A percentile compares a stretch with the other conserved stretches of the same genome.
phyloP scores from a whole-genome alignment of 2,888 invertebrate genomes.

The Eupithecia centaureata region DNA sequence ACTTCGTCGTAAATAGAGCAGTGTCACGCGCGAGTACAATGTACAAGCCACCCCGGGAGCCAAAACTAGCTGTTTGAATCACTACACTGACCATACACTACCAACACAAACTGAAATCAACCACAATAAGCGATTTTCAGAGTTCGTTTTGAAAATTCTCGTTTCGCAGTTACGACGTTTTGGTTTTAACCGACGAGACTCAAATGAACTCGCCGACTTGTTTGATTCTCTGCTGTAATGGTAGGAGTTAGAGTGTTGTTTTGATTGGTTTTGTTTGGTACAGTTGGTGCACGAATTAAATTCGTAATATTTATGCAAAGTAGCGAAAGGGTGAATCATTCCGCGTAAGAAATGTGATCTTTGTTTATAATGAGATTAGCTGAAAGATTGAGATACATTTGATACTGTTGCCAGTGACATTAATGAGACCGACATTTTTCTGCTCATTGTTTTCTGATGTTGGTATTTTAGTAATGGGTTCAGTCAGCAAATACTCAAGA shows the following conservation, averaged over 20 bases:
- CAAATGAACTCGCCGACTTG: slow-evolving; percentile 18
- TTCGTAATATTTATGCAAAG: slow-evolving; percentile 46
- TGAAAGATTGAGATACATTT: slow-evolving; percentile 36
- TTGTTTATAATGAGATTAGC: slow-evolving; percentile 43
- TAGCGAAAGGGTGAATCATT: slow-evolving; percentile 65
- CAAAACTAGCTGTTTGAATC: slow-evolving; percentile 76
- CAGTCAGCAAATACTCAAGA: not conserved
- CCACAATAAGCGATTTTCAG: slow-evolving; percentile 35
- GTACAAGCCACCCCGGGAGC: slow-evolving; percentile 82
- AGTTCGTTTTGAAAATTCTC: slow-evolving; percentile 27
- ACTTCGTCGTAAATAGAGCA: slow-evolving; percentile 78
- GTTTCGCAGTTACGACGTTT: slow-evolving; percentile 35
- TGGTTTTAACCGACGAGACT: slow-evolving; percentile 11
- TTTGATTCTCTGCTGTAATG: slow-evolving; percentile 20
- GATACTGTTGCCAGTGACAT: slow-evolving; percentile 19
- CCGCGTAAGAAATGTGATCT: slow-evolving; percentile 67
- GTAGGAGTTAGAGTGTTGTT: slow-evolving; percentile 17
- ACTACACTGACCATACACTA: slow-evolving; percentile 55
- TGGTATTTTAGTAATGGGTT: not conserved
- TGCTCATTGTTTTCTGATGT: not conserved
- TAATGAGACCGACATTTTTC: slow-evolving; percentile 16
- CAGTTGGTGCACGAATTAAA: slow-evolving; percentile 41
- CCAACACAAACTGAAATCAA: slow-evolving; percentile 42
- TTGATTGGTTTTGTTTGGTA: slow-evolving; percentile 23
- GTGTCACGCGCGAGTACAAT: slow-evolving; percentile 80